phyloP scores from a whole-genome alignment of 2,888 invertebrate genomes.

The Drosophila paranaensis region DNA sequence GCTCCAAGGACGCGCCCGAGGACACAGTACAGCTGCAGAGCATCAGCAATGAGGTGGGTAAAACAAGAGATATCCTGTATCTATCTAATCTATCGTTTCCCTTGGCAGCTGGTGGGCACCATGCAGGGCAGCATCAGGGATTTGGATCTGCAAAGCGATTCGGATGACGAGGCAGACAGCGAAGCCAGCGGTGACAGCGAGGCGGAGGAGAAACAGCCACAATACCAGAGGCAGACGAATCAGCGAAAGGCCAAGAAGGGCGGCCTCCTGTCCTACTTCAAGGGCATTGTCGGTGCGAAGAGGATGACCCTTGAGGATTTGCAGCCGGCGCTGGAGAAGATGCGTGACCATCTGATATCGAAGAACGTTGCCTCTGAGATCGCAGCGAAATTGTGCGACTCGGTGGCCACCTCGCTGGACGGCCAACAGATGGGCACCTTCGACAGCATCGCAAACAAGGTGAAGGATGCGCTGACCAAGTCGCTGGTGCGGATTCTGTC shows the following conservation, averaged over 20 bases:
- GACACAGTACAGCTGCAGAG: slow-evolving; percentile 84
- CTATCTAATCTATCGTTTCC: not conserved
- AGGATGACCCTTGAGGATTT: slow-evolving; percentile 92
- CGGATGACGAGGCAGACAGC: slow-evolving; percentile 87
- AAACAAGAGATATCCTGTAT: not conserved
- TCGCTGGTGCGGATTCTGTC: slow-evolving; percentile 97
- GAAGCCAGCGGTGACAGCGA: slow-evolving; percentile 63
- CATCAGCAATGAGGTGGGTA: slow-evolving; percentile 75
- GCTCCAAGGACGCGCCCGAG: slow-evolving; percentile 91
- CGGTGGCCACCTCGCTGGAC: slow-evolving; percentile 94
- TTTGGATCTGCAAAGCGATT: slow-evolving; percentile 91
- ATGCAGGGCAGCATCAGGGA: slow-evolving; percentile 94
- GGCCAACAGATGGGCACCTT: slow-evolving; percentile 98
- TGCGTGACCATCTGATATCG: slow-evolving; percentile 97
- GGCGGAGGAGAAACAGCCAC: slow-evolving; percentile 81
- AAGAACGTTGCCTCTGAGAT: slow-evolving; percentile 99
- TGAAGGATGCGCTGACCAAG: slow-evolving; percentile 94
- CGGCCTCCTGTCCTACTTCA: slow-evolving; percentile 93
- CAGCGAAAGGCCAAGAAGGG: slow-evolving; percentile 35
- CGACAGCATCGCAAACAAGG: slow-evolving; percentile 94
- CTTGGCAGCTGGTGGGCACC: slow-evolving; percentile 89
- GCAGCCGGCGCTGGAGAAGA: slow-evolving; percentile 94
- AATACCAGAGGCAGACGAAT: slow-evolving; percentile 69
- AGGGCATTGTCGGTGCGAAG: slow-evolving; percentile 94
- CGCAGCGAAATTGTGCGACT: slow-evolving; percentile 96